These are phyloP conservation scores for Synanthedon tipuliformis DNA, from an alignment of 2,888 invertebrate genomes.

Conservation along the genomic window DNA sequence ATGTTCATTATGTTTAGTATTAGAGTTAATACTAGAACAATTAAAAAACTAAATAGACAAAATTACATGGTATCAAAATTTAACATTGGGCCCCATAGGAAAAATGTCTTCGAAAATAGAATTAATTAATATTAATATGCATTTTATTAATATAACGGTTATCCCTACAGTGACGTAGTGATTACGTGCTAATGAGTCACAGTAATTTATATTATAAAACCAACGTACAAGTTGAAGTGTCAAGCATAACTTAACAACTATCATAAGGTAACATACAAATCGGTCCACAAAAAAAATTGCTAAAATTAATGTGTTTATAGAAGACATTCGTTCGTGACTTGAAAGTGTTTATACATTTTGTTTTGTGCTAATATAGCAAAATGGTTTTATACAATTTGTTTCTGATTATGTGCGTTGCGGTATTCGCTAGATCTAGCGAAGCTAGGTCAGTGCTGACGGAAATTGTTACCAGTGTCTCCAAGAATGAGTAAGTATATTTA, in stretches of 20 bases:
- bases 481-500: background rate
- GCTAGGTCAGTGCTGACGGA: background rate
- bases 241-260: background rate
- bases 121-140: too few species aligned
- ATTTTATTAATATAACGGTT: background rate
- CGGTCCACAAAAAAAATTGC: background rate
- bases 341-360: too few species aligned
- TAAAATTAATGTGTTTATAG: background rate
- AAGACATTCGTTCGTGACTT: background rate
- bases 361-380: background rate
- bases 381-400: background rate
- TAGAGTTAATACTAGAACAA: too few species aligned
- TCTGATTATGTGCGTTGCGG: background rate
- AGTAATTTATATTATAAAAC: background rate
- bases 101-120: too few species aligned
- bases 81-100: too few species aligned
- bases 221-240: background rate
- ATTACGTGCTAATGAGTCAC: background rate
- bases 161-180: background rate
- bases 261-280: background rate
- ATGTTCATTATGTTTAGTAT: too few species aligned
- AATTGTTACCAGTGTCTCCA: background rate
- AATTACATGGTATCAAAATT: too few species aligned
- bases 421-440: background rate
- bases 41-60: too few species aligned